Evolutionary conservation across 2,888 invertebrate species (phyloP), one percentile per base, ranked within the genome.

Genomic region (Elysia crispata): DNA sequence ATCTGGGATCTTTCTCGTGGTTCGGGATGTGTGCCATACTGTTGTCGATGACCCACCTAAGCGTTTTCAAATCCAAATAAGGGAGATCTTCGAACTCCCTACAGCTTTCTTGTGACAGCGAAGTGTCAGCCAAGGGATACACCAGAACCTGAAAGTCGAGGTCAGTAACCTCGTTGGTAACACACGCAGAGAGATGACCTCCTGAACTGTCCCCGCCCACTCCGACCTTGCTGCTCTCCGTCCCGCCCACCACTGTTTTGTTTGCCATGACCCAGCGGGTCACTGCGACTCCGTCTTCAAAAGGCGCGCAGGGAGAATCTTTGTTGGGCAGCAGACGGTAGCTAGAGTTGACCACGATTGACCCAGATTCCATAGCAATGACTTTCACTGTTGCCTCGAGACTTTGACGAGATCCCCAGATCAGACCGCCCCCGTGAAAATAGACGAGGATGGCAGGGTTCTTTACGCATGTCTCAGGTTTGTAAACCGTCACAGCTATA

Each of bases 291-390:
- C 78, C 80, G 74, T 83, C 83, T 8, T 83, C 74, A 23, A 83
- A 82, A 15, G 80, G 79, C n/a, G 74, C 81, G n/a, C 74, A 76
- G 0, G 80, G 80, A 8, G 60, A 66, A 13, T 78, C 70, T 15
- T 77, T 57, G 62, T 79, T 76, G 15, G 83, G 83, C 41, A 80
- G 78, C 15, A 81, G 80, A 25, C 83, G 77, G 49, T 82, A 83
- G 25, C 80, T 80, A 18, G 82, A 81, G 57, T 76, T 80, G 23
- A 83, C 74, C 15, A 79, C 74, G 5, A 83, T 73, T n/a, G 74
- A 80, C 57, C 74, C 76, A 1, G 69, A 72, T 60, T 54, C 76
- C 25, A 62, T 76, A 69, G 77, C 74, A 5, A 79, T 31, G 30
- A 69, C 57, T 60, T 67, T 74, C 1, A 33, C 6, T 1, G 67